These are phyloP conservation scores for Oryzias dopingdopingensis DNA, from an alignment of 2,797 vertebrate genomes.

Conservation along the genomic window DNA sequence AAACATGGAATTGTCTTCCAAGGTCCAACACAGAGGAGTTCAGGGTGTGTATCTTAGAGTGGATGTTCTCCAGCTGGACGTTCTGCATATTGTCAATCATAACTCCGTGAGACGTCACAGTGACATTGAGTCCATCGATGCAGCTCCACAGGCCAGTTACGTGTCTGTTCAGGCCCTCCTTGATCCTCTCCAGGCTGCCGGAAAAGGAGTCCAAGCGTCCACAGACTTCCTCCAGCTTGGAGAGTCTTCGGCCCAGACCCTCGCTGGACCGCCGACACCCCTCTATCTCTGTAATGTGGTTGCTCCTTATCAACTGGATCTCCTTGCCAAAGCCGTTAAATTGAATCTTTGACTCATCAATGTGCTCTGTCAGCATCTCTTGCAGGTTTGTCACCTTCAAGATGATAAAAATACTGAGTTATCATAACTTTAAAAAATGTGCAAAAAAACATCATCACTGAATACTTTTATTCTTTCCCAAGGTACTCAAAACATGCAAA, in stretches of 20 bases:
- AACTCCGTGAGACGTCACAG: slow-evolving; percentile 73
- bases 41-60: slow-evolving; percentile 72
- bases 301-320: slow-evolving; percentile 71
- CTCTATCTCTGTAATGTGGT: slow-evolving; percentile 66
- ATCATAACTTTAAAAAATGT: slow-evolving; percentile 25
- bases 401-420: slow-evolving; percentile 24
- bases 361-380: slow-evolving; percentile 76
- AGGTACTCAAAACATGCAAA: too few species aligned
- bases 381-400: slow-evolving; percentile 79
- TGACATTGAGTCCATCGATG: slow-evolving; percentile 84
- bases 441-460: slow-evolving; percentile 21
- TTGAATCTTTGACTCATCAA: slow-evolving; percentile 72
- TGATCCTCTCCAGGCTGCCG: slow-evolving; percentile 80
- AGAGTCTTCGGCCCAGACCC: slow-evolving; percentile 80
- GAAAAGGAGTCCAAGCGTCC: slow-evolving; percentile 82
- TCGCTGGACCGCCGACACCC: slow-evolving; percentile 77
- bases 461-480: slow-evolving; percentile 1
- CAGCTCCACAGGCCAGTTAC: slow-evolving; percentile 86
- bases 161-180: slow-evolving; percentile 83
- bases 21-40: slow-evolving; percentile 84
- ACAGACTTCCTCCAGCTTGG: slow-evolving; percentile 86
- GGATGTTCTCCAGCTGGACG: slow-evolving; percentile 77
- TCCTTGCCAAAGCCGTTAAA: slow-evolving; percentile 73
- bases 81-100: slow-evolving; percentile 80
- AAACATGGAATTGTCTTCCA: slow-evolving; percentile 73